Base-by-base conservation (phyloP, 2,888 invertebrate species). In the Laothoe populi region DNA sequence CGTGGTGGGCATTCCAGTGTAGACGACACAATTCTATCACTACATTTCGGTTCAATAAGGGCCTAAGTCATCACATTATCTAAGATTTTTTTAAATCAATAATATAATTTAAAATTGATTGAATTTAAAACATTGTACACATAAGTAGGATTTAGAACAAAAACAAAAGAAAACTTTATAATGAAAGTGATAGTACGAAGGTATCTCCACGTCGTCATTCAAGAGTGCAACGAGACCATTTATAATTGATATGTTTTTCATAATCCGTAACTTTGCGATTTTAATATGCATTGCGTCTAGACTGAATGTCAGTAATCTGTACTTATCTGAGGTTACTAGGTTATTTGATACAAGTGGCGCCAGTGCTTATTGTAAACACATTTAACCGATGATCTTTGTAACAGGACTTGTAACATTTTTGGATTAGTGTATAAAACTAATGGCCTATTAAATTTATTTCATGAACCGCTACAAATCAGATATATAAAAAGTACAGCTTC, bases 291-390 rank as follows among this genome's bases (percentile, higher is more conserved):
- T 19, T 49, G n/a, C 16, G 16, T 49, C 31, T 31, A 49, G 49
- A 49, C 49, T 26, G 26, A 26, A 38, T 7, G 38, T 38, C 8
- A 49, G 49, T 49, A 67, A 44, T 19, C 19, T 19, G 10, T 8
- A 44, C 19, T 44, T 44, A 44, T 44, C 44, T 19, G 10, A 8
- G 44, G 44, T 44, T 19, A 19, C 38, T 44, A 19, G 44, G 44
- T 44, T 19, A 44, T 4, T 19, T 19, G 19, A 19, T 44, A 44
- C 44, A 44, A 7, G 19, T 8, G 44, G 44, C 44, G 44, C 44
- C 44, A 44, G 42, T 40, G 4, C n/a, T 7, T 7, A 19, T 44
- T 44, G 44, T 44, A 44, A 19, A 19, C 16, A 16, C 3, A 1
- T 3, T 19, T 10, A 19, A 44, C 19, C 19, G 5, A 44, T 19